Percentiles rank a stretch among this genome's conserved stretches.
These are phyloP conservation scores for Cladopsammia gracilis DNA, from an alignment of 64 coral and sea anemone genomes.

Conservation along the genomic window DNA sequence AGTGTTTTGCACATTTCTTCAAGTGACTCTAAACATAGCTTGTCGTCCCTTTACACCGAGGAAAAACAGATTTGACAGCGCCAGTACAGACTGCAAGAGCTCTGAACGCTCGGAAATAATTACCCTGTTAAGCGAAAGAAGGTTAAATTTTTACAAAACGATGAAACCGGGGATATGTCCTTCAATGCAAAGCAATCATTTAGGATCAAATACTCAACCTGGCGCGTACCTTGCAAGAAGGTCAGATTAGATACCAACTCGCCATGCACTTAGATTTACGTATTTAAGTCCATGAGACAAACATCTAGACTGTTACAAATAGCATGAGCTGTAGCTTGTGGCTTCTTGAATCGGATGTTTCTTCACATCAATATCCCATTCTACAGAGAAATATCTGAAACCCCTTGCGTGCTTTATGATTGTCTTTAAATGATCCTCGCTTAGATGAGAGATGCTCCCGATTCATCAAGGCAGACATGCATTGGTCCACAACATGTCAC, in stretches of 20 bases:
- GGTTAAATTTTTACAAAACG: too few species aligned
- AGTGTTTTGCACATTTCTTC: conserved; percentile 48
- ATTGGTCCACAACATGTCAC: conserved; percentile 57
- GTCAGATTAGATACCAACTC: not conserved
- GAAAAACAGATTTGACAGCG: conserved; percentile 59
- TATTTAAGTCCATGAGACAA: not conserved
- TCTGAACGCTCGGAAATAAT: conserved; percentile 43
- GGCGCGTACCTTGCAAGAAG: too few species aligned
- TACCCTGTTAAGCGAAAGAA: conserved; percentile 62
- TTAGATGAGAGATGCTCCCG: conserved; percentile 35
- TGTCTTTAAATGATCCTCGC: not conserved
- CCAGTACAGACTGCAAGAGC: conserved; percentile 39
- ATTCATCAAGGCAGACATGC: conserved; percentile 66
- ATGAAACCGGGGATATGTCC: too few species aligned
- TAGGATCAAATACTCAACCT: too few species aligned
- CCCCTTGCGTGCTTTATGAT: too few species aligned
- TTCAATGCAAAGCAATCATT: too few species aligned
- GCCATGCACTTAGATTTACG: too few species aligned
- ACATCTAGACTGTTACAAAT: conserved; percentile 36
- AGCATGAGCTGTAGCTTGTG: conserved; percentile 18
- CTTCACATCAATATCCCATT: too few species aligned
- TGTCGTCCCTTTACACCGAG: conserved; percentile 12
- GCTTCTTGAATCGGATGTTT: conserved; percentile 18
- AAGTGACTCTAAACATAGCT: conserved; percentile 46
- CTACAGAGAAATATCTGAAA: too few species aligned